Evolutionary conservation across 2,113 vertebrate species (phyloP), one percentile per base, ranked within the genome.

Genomic region (Hassar affinis): DNA sequence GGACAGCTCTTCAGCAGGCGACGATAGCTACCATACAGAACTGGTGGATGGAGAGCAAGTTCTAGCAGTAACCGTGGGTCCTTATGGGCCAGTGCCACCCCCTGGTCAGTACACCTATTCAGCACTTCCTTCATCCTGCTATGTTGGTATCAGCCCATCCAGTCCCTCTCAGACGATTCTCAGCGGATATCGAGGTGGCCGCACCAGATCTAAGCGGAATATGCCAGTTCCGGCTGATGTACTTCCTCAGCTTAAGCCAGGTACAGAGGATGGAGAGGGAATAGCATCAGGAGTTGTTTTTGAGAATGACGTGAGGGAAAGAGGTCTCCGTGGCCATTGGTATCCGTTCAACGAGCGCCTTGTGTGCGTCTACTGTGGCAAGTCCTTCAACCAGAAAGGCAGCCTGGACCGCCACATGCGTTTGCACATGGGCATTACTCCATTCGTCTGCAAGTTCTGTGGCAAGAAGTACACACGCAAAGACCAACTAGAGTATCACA

Each of bases 391-490:
- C 92, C 98, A 99, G 93, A 99, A 99, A 87, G 98, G 98, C 80
- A 99, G 98, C 88, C 95, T 99, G 0, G 98, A 99, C 89, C 95
- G 98, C 77, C 98, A 99, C 93, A 99, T 99, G 98, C 95, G 98
- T 9, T 90, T 99, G 79, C 98, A 99, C 85, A 99, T 99, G 98
- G 98, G 98, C 71, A 99, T 99, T 91, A 99, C 98, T 33, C 98
- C 98, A 14, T 99, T 99, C 3, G 98, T 99, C 78, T 99, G 98
- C 93, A 99, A 97, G 90, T 99, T 96, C 88, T 99, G 98, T 64
- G 98, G 98, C 89, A 99, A 99, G 93, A 99, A 99, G 87, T 99
- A 99, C 78, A 99, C 98, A 0, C 96, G 98, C 88, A 99, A 99
- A 93, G 98, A 99, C 93, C 98, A 99, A 51, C 93, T 99, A 33